Percentiles rank a stretch among this genome's conserved stretches.
These are phyloP conservation scores for Apteryx mantelli DNA, from an alignment of 2,113 vertebrate species.

Conservation along the genomic window DNA sequence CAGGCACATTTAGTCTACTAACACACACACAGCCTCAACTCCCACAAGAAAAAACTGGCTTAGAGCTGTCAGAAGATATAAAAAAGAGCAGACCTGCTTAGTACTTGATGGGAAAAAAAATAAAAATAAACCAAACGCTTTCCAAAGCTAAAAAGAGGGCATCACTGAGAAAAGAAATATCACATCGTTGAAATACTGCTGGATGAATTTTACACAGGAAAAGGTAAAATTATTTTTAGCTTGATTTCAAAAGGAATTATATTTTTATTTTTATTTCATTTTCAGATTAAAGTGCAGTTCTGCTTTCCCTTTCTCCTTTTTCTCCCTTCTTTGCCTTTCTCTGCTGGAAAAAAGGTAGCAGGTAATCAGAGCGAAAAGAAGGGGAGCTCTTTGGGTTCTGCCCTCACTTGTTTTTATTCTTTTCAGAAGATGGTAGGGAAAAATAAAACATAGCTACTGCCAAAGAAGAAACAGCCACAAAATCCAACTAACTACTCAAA, in stretches of 20 bases:
- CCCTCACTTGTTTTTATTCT: neutral
- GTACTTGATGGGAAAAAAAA: neutral
- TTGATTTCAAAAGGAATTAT: neutral
- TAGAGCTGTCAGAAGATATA: neutral
- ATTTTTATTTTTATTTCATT: neutral
- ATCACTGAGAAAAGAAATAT: neutral
- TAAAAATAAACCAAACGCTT: neutral
- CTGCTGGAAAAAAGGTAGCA: neutral
- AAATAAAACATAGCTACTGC: neutral
- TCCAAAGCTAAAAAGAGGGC: neutral
- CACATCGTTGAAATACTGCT: neutral
- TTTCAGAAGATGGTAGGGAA: neutral
- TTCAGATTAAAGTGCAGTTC: neutral
- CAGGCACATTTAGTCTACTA: accelerated
- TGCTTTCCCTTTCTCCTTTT: neutral
- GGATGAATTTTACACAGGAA: neutral
- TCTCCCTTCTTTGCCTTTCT: neutral
- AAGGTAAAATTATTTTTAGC: neutral
- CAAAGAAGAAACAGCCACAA: neutral
- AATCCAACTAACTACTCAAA: neutral
- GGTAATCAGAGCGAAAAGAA: neutral
- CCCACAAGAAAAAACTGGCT: neutral
- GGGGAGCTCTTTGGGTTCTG: neutral
- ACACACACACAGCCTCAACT: neutral
- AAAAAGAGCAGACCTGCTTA: neutral